phyloP scores from a whole-genome alignment of 2,113 vertebrate genomes.

The Marmota flaviventris region DNA sequence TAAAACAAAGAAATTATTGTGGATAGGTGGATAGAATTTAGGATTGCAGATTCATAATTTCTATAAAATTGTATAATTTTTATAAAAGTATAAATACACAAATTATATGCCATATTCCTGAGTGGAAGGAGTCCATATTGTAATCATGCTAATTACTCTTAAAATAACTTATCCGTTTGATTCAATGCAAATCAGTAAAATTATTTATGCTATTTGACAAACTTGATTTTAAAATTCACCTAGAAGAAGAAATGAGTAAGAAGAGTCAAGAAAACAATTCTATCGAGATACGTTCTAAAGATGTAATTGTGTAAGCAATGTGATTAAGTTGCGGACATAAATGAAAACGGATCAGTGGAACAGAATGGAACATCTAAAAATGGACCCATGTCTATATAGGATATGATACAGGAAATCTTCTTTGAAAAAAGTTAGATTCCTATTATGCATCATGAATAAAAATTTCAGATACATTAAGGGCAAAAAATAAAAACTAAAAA shows the following conservation, averaged over 20 bases:
- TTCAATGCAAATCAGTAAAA: slow-evolving; percentile 17
- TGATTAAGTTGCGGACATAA: background rate
- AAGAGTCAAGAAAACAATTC: background rate
- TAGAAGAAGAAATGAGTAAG: background rate
- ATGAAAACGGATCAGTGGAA: background rate
- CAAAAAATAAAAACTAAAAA: slow-evolving; percentile 23
- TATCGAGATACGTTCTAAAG: background rate
- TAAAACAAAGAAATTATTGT: background rate
- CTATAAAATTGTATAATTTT: background rate
- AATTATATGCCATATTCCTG: background rate
- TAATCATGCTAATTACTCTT: background rate
- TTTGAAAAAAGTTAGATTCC: background rate
- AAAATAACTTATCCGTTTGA: background rate
- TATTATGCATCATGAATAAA: background rate
- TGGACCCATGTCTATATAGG: background rate
- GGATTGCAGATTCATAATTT: background rate
- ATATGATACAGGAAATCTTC: background rate
- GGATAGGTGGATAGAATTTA: background rate
- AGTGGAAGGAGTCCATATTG: background rate
- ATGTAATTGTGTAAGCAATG: background rate
- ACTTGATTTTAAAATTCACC: slow-evolving; percentile 5
- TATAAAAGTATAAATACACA: background rate
- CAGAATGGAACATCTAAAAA: background rate
- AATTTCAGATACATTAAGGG: background rate
- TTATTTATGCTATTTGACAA: background rate